A percentile compares a stretch with the other conserved stretches of the same genome.
phyloP scores from a whole-genome alignment of 2,888 invertebrate genomes.

The Imbricaverruca yamaguchii region DNA sequence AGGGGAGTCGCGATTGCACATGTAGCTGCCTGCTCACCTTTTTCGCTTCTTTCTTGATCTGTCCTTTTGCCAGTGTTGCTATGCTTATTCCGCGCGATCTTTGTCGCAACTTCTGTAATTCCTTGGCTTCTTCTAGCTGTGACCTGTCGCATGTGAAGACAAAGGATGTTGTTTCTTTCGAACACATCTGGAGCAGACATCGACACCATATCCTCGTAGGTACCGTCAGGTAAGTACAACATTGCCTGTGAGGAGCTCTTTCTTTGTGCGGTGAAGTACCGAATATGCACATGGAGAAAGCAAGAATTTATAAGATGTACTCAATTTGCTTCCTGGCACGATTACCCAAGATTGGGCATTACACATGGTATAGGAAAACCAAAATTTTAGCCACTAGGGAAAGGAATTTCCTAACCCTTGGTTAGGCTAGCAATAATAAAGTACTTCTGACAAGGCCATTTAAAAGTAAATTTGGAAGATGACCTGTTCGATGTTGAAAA shows the following conservation, averaged over 20 bases:
- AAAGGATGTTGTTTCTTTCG: too few species aligned
- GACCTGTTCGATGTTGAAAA: too few species aligned
- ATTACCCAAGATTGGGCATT: too few species aligned
- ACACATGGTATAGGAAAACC: too few species aligned
- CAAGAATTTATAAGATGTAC: background rate
- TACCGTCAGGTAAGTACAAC: background rate
- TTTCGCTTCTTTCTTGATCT: background rate
- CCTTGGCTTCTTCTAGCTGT: background rate
- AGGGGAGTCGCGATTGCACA: too few species aligned
- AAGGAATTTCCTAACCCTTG: too few species aligned
- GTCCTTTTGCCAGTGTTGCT: background rate
- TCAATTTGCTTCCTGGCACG: too few species aligned
- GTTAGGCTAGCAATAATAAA: too few species aligned
- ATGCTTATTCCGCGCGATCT: background rate
- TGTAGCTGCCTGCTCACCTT: background rate
- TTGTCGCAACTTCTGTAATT: background rate
- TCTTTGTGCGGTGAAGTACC: background rate
- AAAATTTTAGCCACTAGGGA: too few species aligned
- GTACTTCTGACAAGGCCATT: too few species aligned
- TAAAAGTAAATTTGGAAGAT: too few species aligned
- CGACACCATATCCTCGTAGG: background rate
- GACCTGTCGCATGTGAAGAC: background rate
- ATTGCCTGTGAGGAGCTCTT: background rate
- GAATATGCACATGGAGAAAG: background rate
- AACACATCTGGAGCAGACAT: background rate